These are phyloP conservation scores for Antitype chi DNA, from an alignment of 2,888 invertebrate genomes.

Conservation along the genomic window DNA sequence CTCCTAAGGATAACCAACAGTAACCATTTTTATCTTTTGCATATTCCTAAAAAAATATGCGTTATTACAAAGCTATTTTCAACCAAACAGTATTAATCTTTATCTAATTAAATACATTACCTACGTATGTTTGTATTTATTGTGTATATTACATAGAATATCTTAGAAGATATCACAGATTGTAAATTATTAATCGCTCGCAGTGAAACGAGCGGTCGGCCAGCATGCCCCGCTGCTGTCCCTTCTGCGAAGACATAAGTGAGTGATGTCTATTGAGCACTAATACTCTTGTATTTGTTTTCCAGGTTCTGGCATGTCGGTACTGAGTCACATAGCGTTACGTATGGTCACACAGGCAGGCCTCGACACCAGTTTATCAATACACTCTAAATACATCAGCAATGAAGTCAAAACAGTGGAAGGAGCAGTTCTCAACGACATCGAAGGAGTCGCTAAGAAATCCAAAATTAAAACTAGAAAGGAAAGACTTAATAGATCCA, in stretches of 20 bases:
- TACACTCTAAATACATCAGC: slow-evolving; percentile 84
- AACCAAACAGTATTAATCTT: no score
- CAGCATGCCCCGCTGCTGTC: no score
- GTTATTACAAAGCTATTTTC: no score
- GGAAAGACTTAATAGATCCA: slow-evolving; percentile 83
- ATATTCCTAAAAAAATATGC: no score
- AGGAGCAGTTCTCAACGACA: slow-evolving; percentile 80
- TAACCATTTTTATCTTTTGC: no score
- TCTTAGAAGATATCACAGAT: no score
- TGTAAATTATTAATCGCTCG: no score
- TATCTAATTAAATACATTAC: no score
- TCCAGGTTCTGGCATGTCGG: slow-evolving; percentile 94
- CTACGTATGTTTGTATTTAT: no score
- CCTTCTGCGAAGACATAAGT: background rate
- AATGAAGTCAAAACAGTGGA: slow-evolving; percentile 79
- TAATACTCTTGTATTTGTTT: slow-evolving; percentile 15
- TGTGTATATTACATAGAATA: no score
- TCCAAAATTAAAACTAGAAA: slow-evolving; percentile 85
- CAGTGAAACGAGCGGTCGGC: no score
- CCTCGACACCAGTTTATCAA: slow-evolving; percentile 85
- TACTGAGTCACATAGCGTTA: slow-evolving; percentile 94
- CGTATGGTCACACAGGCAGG: slow-evolving; percentile 94
- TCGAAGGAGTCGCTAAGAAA: slow-evolving; percentile 83
- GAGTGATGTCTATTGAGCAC: background rate
- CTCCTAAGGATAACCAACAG: no score